Evolutionary conservation across 2,797 vertebrate genomes (phyloP), one percentile per base, ranked within the genome.

Genomic region (Falco peregrinus): DNA sequence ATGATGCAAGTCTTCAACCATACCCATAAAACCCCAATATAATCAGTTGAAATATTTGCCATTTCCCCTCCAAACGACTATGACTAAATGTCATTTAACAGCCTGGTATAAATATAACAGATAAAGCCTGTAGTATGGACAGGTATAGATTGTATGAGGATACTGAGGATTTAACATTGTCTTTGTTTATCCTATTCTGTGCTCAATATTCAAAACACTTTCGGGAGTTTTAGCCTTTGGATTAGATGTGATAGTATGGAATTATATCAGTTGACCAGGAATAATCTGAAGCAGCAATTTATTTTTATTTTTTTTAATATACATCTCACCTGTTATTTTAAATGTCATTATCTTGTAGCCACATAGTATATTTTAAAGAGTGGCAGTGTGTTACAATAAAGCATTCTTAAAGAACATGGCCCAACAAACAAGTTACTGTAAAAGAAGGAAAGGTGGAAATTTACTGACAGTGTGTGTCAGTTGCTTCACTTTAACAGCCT

Each of bases 81-180:
- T 24, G 29, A 65, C 39, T 69, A 68, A 41, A 61, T 61, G 5
- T 17, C 67, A 64, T 76, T 48, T 75, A 61, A 29, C 21, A 71
- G 33, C 5, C 17, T 69, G 8, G 3, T 33, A 16, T 41, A 48
- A 65, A 24, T 13, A 16, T 1, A 33, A 41, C 45, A 41, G 51
- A 16, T 39, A 53, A 76, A 22, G 8, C n/a, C 73, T 18, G 0
- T 2, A 11, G 18, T 1, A 6, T 19, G 41, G 29, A 17, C n/a
- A 50, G 41, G 14, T 43, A 4, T 11, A 13, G 41, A 10, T 3
- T 29, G 14, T 4, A 31, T 11, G 61, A 51, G 18, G 43, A 63
- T 54, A 45, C 60, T 21, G 61, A 78, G 48, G 13, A 35, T 37
- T 61, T 77, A 54, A 35, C 7, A 10, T 67, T 65, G 25, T 53